A percentile compares a stretch with the other conserved stretches of the same genome.
Evolutionary conservation across 2,797 vertebrate species (phyloP).

Genomic region (Sebastes kiyomatsui): DNA sequence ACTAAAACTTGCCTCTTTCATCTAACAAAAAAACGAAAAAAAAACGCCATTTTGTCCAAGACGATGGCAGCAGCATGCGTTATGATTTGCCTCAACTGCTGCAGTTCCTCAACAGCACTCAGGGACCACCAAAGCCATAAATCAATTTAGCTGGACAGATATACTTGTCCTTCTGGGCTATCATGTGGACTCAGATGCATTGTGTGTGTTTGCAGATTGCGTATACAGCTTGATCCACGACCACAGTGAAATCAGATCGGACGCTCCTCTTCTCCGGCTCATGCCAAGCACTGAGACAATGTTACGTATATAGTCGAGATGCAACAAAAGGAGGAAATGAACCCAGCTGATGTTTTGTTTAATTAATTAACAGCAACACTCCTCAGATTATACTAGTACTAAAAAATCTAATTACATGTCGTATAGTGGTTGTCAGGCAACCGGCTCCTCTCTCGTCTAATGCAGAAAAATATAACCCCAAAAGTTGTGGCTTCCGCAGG

Average conservation of each 20-base stretch:
- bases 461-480: not conserved
- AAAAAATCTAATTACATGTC: constrained; percentile 1
- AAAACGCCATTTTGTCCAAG: constrained; percentile 1
- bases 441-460: not conserved
- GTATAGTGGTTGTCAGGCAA: constrained; percentile 5
- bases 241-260: constrained; percentile 58
- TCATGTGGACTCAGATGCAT: constrained; percentile 45
- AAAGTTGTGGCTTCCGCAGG: constrained; percentile 24
- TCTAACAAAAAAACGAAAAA: not conserved
- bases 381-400: not conserved
- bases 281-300: constrained; percentile 15
- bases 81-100: constrained; percentile 52
- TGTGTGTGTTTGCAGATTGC: constrained; percentile 53
- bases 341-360: constrained; percentile 5
- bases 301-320: not conserved
- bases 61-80: not conserved
- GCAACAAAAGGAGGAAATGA: not conserved
- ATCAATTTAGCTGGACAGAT: constrained; percentile 65
- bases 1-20: not conserved
- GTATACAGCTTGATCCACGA: constrained; percentile 41
- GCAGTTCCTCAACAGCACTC: constrained; percentile 63
- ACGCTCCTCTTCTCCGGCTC: constrained; percentile 37
- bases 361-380: constrained; percentile 9
- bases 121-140: constrained; percentile 54
- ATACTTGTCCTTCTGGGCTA: constrained; percentile 60